phyloP scores from a whole-genome alignment of 30 jellyfish, hydroid and myxozoan species.

The Phacellophora camtschatica region DNA sequence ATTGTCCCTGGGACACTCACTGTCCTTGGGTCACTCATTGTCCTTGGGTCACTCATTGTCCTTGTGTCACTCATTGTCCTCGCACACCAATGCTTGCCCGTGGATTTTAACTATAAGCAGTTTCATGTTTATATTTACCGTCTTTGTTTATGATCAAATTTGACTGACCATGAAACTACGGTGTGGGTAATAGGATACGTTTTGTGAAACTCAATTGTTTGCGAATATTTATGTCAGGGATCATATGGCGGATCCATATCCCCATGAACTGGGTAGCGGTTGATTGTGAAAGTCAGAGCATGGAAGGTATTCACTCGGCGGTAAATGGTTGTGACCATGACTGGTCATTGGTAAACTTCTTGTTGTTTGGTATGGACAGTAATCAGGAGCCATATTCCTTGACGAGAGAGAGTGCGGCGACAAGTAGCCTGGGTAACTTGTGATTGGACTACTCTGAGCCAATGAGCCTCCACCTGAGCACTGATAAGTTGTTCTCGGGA shows the following conservation, averaged over 20 bases:
- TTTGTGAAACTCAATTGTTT: neutral
- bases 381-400: conserved; percentile 63
- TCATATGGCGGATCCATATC: conserved; percentile 72
- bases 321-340: conserved; percentile 63
- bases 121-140: too few relatives aligned
- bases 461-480: conserved; percentile 54
- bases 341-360: conserved; percentile 48
- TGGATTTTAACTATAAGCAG: too few relatives aligned
- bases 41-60: too few relatives aligned
- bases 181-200: neutral
- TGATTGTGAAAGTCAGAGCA: conserved; percentile 77
- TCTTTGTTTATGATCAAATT: too few relatives aligned
- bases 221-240: neutral
- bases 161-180: too few relatives aligned
- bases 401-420: conserved; percentile 63
- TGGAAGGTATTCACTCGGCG: conserved; percentile 69
- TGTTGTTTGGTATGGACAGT: conserved; percentile 86
- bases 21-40: too few relatives aligned
- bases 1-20: too few relatives aligned
- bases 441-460: conserved; percentile 62
- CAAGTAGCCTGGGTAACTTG: conserved; percentile 78
- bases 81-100: too few relatives aligned
- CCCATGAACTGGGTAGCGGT: conserved; percentile 67
- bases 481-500: conserved; percentile 46
- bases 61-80: too few relatives aligned